These are phyloP conservation scores for Physocephala rufipes DNA, from an alignment of 2,888 invertebrate species.

Conservation along the genomic window DNA sequence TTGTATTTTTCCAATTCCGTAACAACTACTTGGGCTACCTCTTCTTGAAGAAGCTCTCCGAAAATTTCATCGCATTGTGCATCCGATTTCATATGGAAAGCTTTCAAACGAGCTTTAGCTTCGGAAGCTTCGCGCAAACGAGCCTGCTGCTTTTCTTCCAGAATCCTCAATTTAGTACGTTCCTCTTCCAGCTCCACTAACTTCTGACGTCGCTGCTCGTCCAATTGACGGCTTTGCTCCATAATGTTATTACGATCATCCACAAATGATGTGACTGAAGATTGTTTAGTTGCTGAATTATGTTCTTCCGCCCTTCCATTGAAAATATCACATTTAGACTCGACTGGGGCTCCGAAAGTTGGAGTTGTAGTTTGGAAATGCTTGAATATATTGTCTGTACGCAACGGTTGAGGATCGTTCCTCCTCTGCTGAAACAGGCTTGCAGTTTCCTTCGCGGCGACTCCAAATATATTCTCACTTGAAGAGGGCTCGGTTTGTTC, in stretches of 20 bases:
- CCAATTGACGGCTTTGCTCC: slow-evolving; percentile 45
- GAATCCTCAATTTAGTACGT: slow-evolving; percentile 38
- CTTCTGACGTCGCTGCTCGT: slow-evolving; percentile 48
- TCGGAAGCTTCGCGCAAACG: slow-evolving; percentile 18
- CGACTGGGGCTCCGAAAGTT: background rate
- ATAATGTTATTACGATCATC: slow-evolving; percentile 39
- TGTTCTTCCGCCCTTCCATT: background rate
- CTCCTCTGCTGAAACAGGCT: slow-evolving; percentile 42
- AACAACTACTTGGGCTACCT: slow-evolving; percentile 36
- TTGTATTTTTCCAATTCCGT: slow-evolving; percentile 38
- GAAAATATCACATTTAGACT: background rate
- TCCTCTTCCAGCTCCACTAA: slow-evolving; percentile 49
- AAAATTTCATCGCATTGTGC: slow-evolving; percentile 19
- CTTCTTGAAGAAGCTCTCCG: slow-evolving; percentile 30
- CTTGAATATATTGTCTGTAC: slow-evolving; percentile 45
- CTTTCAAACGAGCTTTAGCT: slow-evolving; percentile 22
- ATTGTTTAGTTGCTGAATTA: background rate
- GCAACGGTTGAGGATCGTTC: slow-evolving; percentile 22
- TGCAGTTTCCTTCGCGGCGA: slow-evolving; percentile 41
- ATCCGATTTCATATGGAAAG: slow-evolving; percentile 31
- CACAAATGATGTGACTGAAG: background rate
- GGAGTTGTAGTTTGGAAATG: slow-evolving; percentile 42
- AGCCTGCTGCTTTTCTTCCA: slow-evolving; percentile 38
- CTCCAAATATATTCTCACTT: slow-evolving; percentile 43
- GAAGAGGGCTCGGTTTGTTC: background rate